These are phyloP conservation scores for Eupsilia transversa DNA, from an alignment of 2,888 invertebrate species.

Conservation along the genomic window DNA sequence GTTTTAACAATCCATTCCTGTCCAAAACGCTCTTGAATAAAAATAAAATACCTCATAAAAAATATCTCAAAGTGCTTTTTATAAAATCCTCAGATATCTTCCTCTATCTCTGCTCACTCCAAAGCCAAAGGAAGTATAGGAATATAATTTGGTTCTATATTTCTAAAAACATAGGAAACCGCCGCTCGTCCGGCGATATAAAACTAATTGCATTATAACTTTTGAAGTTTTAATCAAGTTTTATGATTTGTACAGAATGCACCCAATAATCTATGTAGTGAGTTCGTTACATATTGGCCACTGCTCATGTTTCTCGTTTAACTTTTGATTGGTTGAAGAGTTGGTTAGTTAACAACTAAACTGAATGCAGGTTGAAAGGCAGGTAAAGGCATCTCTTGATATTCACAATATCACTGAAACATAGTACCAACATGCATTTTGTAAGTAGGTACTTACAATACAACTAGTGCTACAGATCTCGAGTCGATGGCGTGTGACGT, in stretches of 20 bases:
- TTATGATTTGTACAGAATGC: constrained; percentile 87
- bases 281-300: constrained; percentile 17
- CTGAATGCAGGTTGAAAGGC: not conserved
- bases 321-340: not conserved
- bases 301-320: not conserved
- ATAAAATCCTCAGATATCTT: not conserved
- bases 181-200: constrained; percentile 71
- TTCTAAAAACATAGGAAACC: constrained; percentile 61
- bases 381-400: not conserved
- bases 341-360: not conserved
- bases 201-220: constrained; percentile 83
- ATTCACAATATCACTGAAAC: not conserved
- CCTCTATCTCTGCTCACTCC: not conserved
- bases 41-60: not conserved
- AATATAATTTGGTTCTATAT: constrained; percentile 39
- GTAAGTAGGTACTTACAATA: not conserved
- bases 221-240: constrained; percentile 87
- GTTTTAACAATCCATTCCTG: not conserved
- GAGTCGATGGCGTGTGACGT: not conserved
- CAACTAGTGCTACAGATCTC: not conserved
- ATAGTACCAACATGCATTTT: not conserved
- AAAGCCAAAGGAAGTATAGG: not conserved
- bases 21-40: not conserved
- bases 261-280: constrained; percentile 81
- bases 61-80: too few species aligned